These are phyloP conservation scores for Sebastes minor DNA, from an alignment of 2,797 vertebrate genomes.

Conservation along the genomic window DNA sequence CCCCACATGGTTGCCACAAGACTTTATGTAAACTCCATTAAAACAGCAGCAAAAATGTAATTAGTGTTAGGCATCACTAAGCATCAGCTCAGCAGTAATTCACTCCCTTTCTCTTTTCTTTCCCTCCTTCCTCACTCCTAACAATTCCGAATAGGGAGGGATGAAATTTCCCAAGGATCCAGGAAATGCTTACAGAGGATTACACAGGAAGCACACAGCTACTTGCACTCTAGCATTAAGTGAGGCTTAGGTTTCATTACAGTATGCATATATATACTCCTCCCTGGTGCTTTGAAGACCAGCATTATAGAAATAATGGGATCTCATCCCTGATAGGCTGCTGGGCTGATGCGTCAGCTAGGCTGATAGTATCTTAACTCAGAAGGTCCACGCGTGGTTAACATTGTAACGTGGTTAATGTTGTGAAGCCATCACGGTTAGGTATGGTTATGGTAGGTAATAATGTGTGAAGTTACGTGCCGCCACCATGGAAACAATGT, in stretches of 20 bases:
- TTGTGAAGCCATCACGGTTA: not conserved
- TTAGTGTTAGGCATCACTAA: constrained; percentile 75
- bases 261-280: constrained; percentile 29
- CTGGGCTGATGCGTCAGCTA: too few species aligned
- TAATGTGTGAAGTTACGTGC: too few species aligned
- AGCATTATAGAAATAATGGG: not conserved
- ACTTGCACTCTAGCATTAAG: constrained; percentile 36
- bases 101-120: constrained; percentile 17
- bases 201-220: constrained; percentile 43
- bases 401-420: not conserved
- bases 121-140: constrained; percentile 11
- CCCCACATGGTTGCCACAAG: constrained; percentile 58
- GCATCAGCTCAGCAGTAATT: constrained; percentile 62
- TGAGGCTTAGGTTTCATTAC: constrained; percentile 43
- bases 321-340: not conserved
- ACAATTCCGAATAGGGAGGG: constrained; percentile 7
- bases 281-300: constrained; percentile 44
- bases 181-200: constrained; percentile 30
- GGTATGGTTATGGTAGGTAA: not conserved
- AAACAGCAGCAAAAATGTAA: constrained; percentile 77
- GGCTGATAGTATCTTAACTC: not conserved
- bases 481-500: too few species aligned
- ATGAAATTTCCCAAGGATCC: constrained; percentile 44
- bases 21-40: constrained; percentile 75
- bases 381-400: not conserved